These are phyloP conservation scores for Grammomys dolichurus DNA, from an alignment of 2,113 vertebrate species.

Conservation along the genomic window DNA sequence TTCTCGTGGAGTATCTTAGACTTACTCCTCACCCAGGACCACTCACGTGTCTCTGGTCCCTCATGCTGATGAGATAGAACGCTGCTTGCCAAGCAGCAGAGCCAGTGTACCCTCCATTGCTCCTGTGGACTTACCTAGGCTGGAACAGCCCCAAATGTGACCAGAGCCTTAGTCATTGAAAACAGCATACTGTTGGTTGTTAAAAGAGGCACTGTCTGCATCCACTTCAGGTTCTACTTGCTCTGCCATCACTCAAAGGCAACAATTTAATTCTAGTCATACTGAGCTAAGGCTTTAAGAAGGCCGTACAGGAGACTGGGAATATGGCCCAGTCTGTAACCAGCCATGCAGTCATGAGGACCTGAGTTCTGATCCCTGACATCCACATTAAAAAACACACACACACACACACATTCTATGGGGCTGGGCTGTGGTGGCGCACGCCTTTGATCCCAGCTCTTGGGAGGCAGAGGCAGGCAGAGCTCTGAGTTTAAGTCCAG, in stretches of 20 bases:
- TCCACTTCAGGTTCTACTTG: not conserved
- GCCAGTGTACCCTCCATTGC: not conserved
- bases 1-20: not conserved
- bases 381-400: not conserved
- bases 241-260: not conserved
- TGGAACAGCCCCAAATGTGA: not conserved
- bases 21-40: accelerated
- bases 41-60: not conserved
- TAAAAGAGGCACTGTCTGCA: not conserved
- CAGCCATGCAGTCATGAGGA: not conserved
- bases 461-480: not conserved
- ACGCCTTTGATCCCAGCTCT: not conserved
- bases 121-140: not conserved
- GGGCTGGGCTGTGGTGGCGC: not conserved
- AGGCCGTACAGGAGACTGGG: not conserved
- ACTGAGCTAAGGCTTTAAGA: not conserved
- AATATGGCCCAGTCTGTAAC: not conserved
- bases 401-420: not conserved
- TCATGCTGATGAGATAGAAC: not conserved
- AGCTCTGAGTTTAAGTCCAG: not conserved
- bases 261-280: not conserved
- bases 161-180: not conserved
- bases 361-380: not conserved
- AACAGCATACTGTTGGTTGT: not conserved
- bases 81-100: not conserved